Evolutionary conservation across 2,797 vertebrate genomes (phyloP).

Genomic region (Cheirogaleus major): DNA sequence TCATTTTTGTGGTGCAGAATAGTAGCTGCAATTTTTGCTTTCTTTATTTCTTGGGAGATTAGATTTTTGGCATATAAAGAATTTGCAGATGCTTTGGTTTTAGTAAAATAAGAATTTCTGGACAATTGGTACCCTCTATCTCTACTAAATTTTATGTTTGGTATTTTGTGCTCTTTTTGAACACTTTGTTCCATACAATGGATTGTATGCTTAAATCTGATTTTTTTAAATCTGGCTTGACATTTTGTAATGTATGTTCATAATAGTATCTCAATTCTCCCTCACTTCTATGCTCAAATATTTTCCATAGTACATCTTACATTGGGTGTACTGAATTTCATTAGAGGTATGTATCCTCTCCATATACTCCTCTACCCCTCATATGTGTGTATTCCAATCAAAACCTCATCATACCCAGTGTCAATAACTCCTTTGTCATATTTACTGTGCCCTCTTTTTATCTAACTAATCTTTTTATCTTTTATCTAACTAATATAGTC

Average conservation of each 20-base stretch:
- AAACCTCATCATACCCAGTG: neutral
- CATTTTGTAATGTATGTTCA: neutral
- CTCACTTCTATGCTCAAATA: neutral
- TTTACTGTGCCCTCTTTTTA: neutral
- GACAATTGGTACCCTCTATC: neutral
- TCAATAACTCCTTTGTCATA: fast-evolving
- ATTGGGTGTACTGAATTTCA: neutral
- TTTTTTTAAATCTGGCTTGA: neutral
- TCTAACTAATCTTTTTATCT: neutral
- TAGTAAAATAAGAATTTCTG: neutral
- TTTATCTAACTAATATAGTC: neutral
- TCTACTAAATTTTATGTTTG: neutral
- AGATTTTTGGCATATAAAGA: neutral
- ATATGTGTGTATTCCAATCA: neutral
- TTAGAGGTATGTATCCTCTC: too few relatives aligned
- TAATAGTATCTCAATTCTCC: neutral
- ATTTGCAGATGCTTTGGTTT: neutral
- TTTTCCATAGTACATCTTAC: neutral
- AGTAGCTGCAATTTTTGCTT: neutral
- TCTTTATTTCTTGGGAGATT: neutral
- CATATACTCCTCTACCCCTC: fast-evolving
- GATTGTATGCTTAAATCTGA: neutral
- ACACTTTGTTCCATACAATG: neutral
- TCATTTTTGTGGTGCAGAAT: neutral
- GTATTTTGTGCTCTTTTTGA: neutral